Evolutionary conservation across 2,888 invertebrate genomes (phyloP).

Genomic region (Plutella xylostella): DNA sequence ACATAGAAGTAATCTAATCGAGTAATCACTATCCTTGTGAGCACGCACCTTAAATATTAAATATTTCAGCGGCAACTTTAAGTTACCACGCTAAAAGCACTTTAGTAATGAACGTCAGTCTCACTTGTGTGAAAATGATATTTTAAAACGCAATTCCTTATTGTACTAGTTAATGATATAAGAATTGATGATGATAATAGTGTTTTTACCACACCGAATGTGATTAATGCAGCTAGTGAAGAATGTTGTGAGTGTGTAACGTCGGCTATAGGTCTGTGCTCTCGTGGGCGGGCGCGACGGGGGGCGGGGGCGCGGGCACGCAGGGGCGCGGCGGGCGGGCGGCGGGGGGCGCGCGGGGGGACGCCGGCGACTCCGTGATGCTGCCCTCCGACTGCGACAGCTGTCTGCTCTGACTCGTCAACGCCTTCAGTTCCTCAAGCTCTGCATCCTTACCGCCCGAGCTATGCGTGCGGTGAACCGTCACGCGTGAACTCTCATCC

Average conservation of each 20-base stretch:
- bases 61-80: neutral
- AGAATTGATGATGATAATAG: too few relatives aligned
- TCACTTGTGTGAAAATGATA: slow-evolving; percentile 2
- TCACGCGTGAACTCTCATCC: slow-evolving; percentile 38
- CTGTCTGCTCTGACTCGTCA: slow-evolving; percentile 50
- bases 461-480: slow-evolving; percentile 59
- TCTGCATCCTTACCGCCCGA: slow-evolving; percentile 56
- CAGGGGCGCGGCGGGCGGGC: slow-evolving; percentile 39
- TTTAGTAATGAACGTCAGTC: slow-evolving; percentile 6
- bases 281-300: slow-evolving; percentile 21
- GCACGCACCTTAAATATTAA: neutral
- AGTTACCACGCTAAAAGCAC: slow-evolving; percentile 2
- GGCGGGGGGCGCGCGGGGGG: slow-evolving; percentile 34
- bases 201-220: too few relatives aligned
- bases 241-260: too few relatives aligned
- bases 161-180: too few relatives aligned
- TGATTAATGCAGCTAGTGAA: too few relatives aligned
- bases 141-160: neutral
- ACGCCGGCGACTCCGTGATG: slow-evolving; percentile 62
- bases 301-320: slow-evolving; percentile 34
- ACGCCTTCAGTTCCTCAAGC: slow-evolving; percentile 44
- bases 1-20: too few relatives aligned
- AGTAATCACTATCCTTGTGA: too few relatives aligned
- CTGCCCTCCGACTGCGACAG: slow-evolving; percentile 72
- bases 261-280: slow-evolving; percentile 45